Evolutionary conservation across 2,888 invertebrate species (phyloP).

Genomic region (Ormyrus thymus): DNA sequence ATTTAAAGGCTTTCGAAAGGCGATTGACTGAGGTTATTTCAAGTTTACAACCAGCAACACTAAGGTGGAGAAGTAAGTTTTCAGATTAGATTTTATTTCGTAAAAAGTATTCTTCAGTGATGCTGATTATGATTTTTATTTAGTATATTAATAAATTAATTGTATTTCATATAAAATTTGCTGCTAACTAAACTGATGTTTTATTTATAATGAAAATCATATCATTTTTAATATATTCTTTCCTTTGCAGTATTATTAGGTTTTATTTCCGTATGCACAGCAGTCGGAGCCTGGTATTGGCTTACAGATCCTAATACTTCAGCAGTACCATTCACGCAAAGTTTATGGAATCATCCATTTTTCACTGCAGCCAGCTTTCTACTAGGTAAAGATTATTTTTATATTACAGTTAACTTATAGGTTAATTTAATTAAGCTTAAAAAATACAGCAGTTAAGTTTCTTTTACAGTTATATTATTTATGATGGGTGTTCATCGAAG

Average conservation of each 20-base stretch:
- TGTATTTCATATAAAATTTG: not conserved
- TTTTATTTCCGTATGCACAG: constrained; percentile 91
- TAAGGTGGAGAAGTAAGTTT: constrained; percentile 94
- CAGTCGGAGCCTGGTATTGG: constrained; percentile 97
- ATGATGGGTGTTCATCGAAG: constrained; percentile 93
- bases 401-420: not conserved
- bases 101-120: not conserved
- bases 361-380: constrained; percentile 92
- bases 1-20: constrained; percentile 98
- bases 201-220: not conserved
- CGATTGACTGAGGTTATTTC: constrained; percentile 97
- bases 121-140: not conserved
- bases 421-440: too few species aligned
- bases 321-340: constrained; percentile 93
- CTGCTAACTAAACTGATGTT: not conserved
- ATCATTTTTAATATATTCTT: too few species aligned
- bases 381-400: constrained; percentile 78
- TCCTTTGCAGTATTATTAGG: constrained; percentile 82
- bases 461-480: constrained; percentile 84
- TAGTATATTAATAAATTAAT: not conserved
- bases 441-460: not conserved
- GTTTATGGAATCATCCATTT: constrained; percentile 94
- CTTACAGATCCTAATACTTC: constrained; percentile 94
- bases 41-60: constrained; percentile 94
- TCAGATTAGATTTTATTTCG: constrained; percentile 6